A percentile compares a stretch with the other conserved stretches of the same genome.
phyloP scores from a whole-genome alignment of 2,888 invertebrate species.

The Exocentrus adspersus region DNA sequence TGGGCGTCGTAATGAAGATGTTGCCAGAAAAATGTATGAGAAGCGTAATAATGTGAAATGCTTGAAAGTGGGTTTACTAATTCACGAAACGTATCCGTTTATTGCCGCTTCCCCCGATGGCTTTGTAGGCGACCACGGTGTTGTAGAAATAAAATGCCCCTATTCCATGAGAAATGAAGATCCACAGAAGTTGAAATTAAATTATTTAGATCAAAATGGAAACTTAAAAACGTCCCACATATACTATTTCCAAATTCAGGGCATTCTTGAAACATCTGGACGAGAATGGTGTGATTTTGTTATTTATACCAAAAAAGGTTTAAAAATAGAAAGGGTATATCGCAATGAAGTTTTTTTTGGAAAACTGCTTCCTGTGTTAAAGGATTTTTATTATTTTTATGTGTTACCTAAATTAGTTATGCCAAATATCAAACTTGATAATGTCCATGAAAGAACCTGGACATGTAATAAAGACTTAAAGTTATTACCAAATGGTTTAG shows the following conservation, averaged over 20 bases:
- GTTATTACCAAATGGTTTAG: background rate
- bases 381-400: background rate
- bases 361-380: background rate
- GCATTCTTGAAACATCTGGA: background rate
- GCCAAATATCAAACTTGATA: background rate
- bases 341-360: background rate
- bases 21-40: background rate
- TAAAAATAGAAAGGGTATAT: background rate
- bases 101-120: background rate
- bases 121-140: background rate
- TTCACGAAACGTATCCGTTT: background rate
- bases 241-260: slow-evolving; percentile 2
- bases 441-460: background rate
- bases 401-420: background rate
- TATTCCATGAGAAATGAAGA: background rate
- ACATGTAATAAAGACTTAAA: background rate
- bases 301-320: background rate
- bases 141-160: slow-evolving; percentile 7
- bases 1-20: background rate
- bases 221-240: background rate
- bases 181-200: background rate
- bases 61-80: background rate
- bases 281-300: slow-evolving; percentile 17
- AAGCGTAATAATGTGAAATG: background rate
- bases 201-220: background rate